phyloP scores from a whole-genome alignment of 2,797 vertebrate species.

The Rhynchotus rufescens region DNA sequence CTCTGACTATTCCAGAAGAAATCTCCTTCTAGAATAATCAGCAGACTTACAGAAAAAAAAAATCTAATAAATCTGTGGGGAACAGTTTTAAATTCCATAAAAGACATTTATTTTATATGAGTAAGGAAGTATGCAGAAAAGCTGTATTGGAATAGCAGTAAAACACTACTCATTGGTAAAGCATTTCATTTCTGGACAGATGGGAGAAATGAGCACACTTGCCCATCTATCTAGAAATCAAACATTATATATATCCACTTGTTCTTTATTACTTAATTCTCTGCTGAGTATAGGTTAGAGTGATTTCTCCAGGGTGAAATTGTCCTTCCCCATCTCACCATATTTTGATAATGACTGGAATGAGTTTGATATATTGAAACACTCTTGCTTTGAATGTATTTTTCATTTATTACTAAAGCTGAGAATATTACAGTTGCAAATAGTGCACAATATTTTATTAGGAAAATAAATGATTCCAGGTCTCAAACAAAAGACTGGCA shows the following conservation, averaged over 20 bases:
- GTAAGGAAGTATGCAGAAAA: constrained; percentile 11
- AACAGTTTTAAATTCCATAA: constrained; percentile 30
- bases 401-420: constrained; percentile 50
- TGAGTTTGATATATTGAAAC: constrained; percentile 54
- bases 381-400: constrained; percentile 12
- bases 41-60: background rate
- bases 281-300: constrained; percentile 26
- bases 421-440: constrained; percentile 38
- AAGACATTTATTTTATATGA: constrained; percentile 18
- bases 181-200: constrained; percentile 45
- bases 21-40: background rate
- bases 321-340: constrained; percentile 32
- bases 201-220: constrained; percentile 17
- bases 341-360: constrained; percentile 47
- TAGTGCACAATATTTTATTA: constrained; percentile 39
- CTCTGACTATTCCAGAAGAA: background rate
- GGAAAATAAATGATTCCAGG: constrained; percentile 42
- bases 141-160: background rate
- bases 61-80: background rate
- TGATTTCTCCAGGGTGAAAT: constrained; percentile 65
- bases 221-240: constrained; percentile 46
- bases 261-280: constrained; percentile 46
- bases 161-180: background rate
- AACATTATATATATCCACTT: constrained; percentile 9
- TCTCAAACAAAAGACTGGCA: constrained; percentile 31